Conservation (phyloP, 2,888 invertebrate species). For the Aspidiotus destructor region DNA sequence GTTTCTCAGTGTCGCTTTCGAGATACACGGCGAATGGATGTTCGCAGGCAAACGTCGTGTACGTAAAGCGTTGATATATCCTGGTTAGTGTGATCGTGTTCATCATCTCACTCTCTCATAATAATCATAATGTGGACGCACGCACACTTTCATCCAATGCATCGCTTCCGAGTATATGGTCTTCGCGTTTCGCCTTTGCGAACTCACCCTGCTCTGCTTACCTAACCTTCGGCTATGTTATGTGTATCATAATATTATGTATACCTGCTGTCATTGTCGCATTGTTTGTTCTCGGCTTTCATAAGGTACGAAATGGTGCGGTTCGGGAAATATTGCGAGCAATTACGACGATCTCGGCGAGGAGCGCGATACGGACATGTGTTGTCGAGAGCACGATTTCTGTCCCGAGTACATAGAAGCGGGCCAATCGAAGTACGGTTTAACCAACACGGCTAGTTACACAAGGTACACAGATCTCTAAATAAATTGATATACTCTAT, state of each 20-base stretch:
- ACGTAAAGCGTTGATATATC: constrained; percentile 2
- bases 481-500: not conserved
- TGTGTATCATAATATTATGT: too few relatives aligned
- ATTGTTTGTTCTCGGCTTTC: too few relatives aligned
- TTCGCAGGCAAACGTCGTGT: not conserved
- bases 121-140: too few relatives aligned
- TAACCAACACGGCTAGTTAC: constrained; percentile 25
- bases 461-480: constrained; percentile 23
- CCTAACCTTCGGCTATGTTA: too few relatives aligned
- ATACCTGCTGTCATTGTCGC: too few relatives aligned
- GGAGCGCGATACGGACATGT: constrained; percentile 23
- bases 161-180: too few relatives aligned
- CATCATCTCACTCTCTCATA: too few relatives aligned
- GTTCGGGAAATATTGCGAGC: constrained; percentile 29
- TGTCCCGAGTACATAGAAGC: constrained; percentile 30
- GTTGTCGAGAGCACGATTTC: constrained; percentile 32
- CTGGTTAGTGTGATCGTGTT: not conserved
- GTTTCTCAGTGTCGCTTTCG: not conserved
- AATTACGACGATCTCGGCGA: constrained; percentile 27
- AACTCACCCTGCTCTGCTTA: too few relatives aligned
- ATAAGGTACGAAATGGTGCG: constrained; percentile 33
- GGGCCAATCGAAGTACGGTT: constrained; percentile 22
- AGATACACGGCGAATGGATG: not conserved
- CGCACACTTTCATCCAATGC: too few relatives aligned
- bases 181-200: too few relatives aligned